Evolutionary conservation across 2,113 vertebrate genomes (phyloP).

Genomic region (Pelecanoides urinatrix): DNA sequence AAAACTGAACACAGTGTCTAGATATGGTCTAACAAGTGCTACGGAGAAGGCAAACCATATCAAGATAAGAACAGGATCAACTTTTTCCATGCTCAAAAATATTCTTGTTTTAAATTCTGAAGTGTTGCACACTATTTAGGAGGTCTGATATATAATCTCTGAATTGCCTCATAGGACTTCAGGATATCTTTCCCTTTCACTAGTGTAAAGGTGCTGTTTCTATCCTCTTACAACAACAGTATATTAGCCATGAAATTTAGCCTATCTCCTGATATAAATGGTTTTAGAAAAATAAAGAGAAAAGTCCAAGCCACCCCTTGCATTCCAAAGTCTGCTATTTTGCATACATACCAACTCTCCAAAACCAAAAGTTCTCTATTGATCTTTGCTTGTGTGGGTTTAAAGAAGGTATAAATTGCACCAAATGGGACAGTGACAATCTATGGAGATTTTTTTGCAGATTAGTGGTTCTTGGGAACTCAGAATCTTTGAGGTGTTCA

Average conservation of each 20-base stretch:
- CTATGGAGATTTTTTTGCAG: neutral
- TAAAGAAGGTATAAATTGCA: neutral
- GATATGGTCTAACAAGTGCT: neutral
- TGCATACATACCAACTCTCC: too few species aligned
- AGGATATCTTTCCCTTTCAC: neutral
- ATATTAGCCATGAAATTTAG: neutral
- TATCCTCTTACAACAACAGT: neutral
- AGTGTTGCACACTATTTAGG: neutral
- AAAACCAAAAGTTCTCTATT: neutral
- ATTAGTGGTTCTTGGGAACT: neutral
- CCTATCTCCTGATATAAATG: neutral
- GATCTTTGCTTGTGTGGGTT: neutral
- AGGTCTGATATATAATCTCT: neutral
- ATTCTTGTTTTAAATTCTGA: neutral
- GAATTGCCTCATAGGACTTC: neutral
- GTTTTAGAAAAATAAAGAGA: neutral
- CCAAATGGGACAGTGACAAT: neutral
- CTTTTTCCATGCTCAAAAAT: neutral
- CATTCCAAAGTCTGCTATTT: neutral
- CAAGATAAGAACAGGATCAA: neutral
- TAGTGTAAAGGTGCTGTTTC: neutral
- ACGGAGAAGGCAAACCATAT: too few species aligned
- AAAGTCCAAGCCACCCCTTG: neutral
- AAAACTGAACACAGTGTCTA: neutral
- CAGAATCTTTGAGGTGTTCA: neutral